A percentile compares a stretch with the other conserved stretches of the same genome.
phyloP scores from a whole-genome alignment of 2,797 vertebrate species.

The Enteromius radiatus region DNA sequence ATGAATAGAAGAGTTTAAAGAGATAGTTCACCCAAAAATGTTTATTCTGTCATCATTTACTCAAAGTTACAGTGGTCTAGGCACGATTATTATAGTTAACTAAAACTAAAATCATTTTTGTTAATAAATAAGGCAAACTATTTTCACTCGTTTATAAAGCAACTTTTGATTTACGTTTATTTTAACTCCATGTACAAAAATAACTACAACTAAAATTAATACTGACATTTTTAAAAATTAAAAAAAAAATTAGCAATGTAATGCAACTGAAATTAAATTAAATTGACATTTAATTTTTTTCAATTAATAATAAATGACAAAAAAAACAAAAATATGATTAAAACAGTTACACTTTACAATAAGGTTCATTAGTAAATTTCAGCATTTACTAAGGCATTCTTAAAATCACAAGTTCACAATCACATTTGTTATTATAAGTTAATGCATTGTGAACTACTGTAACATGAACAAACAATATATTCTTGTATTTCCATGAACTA shows the following conservation, averaged over 20 bases:
- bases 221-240: not conserved
- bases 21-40: slow-evolving; percentile 24
- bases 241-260: not conserved
- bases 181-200: not conserved
- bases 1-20: not conserved
- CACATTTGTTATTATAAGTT: too few relatives aligned
- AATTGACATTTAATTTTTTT: too few relatives aligned
- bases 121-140: not conserved
- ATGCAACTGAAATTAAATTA: too few relatives aligned
- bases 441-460: too few relatives aligned
- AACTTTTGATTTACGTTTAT: not conserved
- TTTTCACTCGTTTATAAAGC: not conserved
- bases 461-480: too few relatives aligned
- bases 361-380: too few relatives aligned
- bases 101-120: not conserved
- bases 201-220: not conserved
- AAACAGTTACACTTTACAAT: too few relatives aligned
- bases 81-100: not conserved
- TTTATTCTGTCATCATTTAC: not conserved
- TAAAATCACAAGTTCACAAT: too few relatives aligned
- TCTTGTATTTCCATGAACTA: too few relatives aligned
- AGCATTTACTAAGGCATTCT: too few relatives aligned
- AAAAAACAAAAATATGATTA: too few relatives aligned
- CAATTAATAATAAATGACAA: too few relatives aligned
- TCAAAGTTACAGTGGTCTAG: not conserved